phyloP scores from a whole-genome alignment of 2,113 vertebrate species.

The Psilopsiagon aurifrons region DNA sequence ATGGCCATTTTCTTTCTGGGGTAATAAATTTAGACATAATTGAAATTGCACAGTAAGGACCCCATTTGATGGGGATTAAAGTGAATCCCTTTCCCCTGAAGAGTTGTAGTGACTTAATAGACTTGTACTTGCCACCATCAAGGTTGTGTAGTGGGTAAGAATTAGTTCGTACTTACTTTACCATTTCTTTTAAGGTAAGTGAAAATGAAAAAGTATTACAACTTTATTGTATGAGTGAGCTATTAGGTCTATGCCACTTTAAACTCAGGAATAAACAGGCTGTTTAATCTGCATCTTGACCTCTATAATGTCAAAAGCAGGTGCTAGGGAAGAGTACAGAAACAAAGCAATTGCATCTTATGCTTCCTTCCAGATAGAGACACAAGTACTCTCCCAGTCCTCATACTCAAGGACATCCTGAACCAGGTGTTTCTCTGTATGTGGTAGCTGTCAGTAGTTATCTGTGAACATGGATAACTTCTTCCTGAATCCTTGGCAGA shows the following conservation, averaged over 20 bases:
- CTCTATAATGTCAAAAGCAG: background rate
- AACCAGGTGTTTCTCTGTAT: background rate
- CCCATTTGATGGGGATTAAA: background rate
- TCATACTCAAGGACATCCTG: background rate
- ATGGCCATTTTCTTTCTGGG: background rate
- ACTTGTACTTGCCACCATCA: background rate
- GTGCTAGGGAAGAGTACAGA: background rate
- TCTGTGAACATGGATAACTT: background rate
- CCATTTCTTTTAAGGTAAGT: background rate
- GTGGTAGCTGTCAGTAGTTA: background rate
- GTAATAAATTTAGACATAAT: background rate
- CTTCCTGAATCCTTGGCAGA: background rate
- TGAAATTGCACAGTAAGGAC: background rate
- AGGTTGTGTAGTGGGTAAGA: background rate
- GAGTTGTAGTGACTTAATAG: background rate
- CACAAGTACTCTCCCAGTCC: background rate
- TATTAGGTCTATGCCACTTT: background rate
- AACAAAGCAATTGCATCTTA: background rate
- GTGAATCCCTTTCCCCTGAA: background rate
- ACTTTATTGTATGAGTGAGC: background rate
- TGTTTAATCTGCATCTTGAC: background rate
- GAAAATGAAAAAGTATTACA: background rate
- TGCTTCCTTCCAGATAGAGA: background rate
- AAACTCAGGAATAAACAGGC: rapidly evolving
- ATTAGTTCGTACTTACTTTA: background rate